These are phyloP conservation scores for Pseudomugil gertrudae DNA, from an alignment of 2,797 vertebrate genomes.

Conservation along the genomic window DNA sequence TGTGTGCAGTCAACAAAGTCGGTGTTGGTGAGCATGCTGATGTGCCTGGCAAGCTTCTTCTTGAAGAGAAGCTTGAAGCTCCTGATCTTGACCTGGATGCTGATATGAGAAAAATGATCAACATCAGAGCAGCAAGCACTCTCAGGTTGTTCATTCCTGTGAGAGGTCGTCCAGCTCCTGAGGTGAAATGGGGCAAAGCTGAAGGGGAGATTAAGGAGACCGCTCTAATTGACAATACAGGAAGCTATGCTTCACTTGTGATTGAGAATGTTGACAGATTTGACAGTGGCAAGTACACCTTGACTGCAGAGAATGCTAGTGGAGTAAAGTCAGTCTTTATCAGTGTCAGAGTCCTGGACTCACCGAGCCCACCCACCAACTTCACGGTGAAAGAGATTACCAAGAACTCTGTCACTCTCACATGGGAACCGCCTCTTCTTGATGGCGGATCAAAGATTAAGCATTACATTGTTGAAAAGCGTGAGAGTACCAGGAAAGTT, in stretches of 20 bases:
- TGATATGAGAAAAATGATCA: constrained; percentile 96
- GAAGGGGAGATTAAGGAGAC: constrained; percentile 94
- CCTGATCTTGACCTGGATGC: constrained; percentile 96
- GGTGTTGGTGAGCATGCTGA: constrained; percentile 96
- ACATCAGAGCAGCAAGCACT: constrained; percentile 92
- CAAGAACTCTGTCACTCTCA: constrained; percentile 92
- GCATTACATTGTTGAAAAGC: constrained; percentile 97
- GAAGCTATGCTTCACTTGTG: constrained; percentile 93
- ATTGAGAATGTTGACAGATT: constrained; percentile 97
- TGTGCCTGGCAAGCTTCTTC: constrained; percentile 87
- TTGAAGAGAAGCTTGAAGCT: constrained; percentile 95
- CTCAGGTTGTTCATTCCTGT: constrained; percentile 95
- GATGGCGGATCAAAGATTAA: constrained; percentile 98
- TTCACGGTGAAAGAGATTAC: constrained; percentile 93
- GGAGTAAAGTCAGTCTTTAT: constrained; percentile 96
- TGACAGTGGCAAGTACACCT: constrained; percentile 95
- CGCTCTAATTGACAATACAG: constrained; percentile 92
- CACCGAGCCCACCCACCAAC: constrained; percentile 93
- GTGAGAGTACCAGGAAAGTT: constrained; percentile 96
- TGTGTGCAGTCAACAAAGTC: constrained; percentile 96
- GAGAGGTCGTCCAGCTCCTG: constrained; percentile 94
- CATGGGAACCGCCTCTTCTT: constrained; percentile 95
- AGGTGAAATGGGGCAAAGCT: constrained; percentile 95
- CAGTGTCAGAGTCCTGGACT: constrained; percentile 94
- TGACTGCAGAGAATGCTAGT: constrained; percentile 95